These are phyloP conservation scores for Prochilodus magdalenae DNA, from an alignment of 2,113 vertebrate species.

Conservation along the genomic window DNA sequence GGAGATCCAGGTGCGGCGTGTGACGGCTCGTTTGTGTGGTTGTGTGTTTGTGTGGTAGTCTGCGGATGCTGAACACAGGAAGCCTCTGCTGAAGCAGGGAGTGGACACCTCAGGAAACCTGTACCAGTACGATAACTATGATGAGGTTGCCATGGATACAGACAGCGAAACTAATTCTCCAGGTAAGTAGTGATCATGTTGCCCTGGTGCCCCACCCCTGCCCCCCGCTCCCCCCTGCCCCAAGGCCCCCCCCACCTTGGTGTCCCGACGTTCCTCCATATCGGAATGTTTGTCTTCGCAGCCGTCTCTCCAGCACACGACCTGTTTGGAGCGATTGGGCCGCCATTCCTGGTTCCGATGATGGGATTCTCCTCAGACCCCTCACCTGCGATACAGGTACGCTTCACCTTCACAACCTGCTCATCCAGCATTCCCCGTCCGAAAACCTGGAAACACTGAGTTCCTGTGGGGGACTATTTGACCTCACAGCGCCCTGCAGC, in stretches of 20 bases:
- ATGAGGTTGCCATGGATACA: constrained; percentile 99
- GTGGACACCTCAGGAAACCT: constrained; percentile 88
- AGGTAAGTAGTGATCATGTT: constrained; percentile 71
- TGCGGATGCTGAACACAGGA: constrained; percentile 87
- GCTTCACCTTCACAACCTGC: not conserved
- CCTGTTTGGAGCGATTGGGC: not conserved
- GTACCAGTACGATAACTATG: constrained; percentile 99
- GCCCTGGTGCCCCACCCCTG: no score
- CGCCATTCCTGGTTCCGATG: constrained; percentile 12
- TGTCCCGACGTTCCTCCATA: no score
- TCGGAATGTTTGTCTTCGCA: constrained; percentile 52
- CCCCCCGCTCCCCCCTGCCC: no score
- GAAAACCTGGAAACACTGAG: no score
- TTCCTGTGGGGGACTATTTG: no score
- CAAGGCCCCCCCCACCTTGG: no score
- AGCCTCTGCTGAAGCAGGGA: constrained; percentile 83
- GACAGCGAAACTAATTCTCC: constrained; percentile 95
- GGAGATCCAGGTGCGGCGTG: no score
- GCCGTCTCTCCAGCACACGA: constrained; percentile 65
- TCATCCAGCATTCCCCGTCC: no score
- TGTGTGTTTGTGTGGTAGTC: constrained; percentile 84
- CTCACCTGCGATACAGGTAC: constrained; percentile 59
- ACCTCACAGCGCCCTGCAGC: no score
- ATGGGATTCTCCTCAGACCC: constrained; percentile 42
- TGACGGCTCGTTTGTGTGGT: no score